Evolutionary conservation across 2,888 invertebrate species (phyloP), one percentile per base, ranked within the genome.

Genomic region (Torymus auratus): DNA sequence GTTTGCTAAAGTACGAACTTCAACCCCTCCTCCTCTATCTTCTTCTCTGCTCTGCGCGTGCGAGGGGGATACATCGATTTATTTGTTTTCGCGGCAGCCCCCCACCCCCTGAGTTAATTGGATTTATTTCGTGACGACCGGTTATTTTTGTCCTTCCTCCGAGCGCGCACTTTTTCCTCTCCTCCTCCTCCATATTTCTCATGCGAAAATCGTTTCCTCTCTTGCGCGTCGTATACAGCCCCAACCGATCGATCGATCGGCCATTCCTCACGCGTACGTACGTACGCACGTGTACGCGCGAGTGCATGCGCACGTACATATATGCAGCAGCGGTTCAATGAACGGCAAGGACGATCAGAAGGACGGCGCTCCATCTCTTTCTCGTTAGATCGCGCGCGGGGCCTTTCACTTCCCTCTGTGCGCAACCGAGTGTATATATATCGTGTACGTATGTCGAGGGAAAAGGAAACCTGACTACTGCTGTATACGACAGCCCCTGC

Each of bases 11-110:
- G 62, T 68, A 68, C 67, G 55, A 69, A 62, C 55, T 69, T 50
- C n/a, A n/a, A 20, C 56, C 20, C 17, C 52, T 20, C 60, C 11
- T n/a, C 20, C 41, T 13, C 61, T 72, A 17, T 14, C 3, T 60
- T 67, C 58, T 20, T n/a, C 20, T 60, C n/a, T 70, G 17, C 14
- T 78, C 61, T 53, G 68, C 79, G 69, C 55, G 52, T 81, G 69
- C 80, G 60, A 82, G 77, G 77, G 75, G 81, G 78, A 84, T 83
- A 84, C 85, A 85, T 86, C 86, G 85, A 86, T 87, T 86, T 87
- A 87, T 87, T 86, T 86, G 86, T 87, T 87, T 87, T 86, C 86
- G 83, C 82, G 78, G 79, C 84, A 79, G 83, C 83, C 61, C 15
- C 41, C 28, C 28, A 0, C 28, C 41, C 71, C 71, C 55, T 67